Base-by-base conservation (phyloP, 2,113 vertebrate genomes). In the Prionailurus bengalensis region DNA sequence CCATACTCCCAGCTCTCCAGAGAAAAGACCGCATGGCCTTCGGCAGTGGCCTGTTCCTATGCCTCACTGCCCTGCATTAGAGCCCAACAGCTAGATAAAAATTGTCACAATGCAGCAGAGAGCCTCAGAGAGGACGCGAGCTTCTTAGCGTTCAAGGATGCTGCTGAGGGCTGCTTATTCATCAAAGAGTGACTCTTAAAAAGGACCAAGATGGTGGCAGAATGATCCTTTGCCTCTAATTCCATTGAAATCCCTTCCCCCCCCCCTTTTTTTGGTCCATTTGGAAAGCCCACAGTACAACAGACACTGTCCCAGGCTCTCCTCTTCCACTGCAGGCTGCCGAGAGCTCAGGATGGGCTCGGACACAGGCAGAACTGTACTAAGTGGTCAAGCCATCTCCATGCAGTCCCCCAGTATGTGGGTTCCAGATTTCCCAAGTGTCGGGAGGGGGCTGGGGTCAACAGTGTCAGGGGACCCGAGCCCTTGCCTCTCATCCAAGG, bases 401-500 rank as follows among this genome's bases (percentile, higher is more conserved):
- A 15, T 9, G 11, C 4, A 70, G 48, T 33, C 29, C n/a, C 74
- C 39, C 27, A 42, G 11, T 17, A 10, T 21, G 9, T 65, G 91
- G 74, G 16, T 17, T 65, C 82, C 31, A 33, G 42, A 39, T 17
- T 36, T 79, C 73, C 36, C 36, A 9, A 48, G 65, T 42, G 2
- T 5, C 23, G 42, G 87, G 16, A 87, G 48, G 48, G 68, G 17
- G 5, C 76, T 78, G 39, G 33, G 55, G 27, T 76, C 33, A 51
- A 63, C 7, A 53, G 4, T 10, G 3, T 55, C n/a, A 17, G 39
- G 25, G 84, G 29, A 33, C 61, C 17, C 0, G 9, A 55, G 65
- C n/a, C 2, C 2, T 0, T 1, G 29, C 78, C 86, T 45, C 0
- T 48, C 33, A 48, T 45, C 14, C 15, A 8, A 21, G 6, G 14